Percentiles rank a stretch among this genome's conserved stretches.
Evolutionary conservation across 2,888 invertebrate species (phyloP).

Genomic region (Argyra leucocephala): DNA sequence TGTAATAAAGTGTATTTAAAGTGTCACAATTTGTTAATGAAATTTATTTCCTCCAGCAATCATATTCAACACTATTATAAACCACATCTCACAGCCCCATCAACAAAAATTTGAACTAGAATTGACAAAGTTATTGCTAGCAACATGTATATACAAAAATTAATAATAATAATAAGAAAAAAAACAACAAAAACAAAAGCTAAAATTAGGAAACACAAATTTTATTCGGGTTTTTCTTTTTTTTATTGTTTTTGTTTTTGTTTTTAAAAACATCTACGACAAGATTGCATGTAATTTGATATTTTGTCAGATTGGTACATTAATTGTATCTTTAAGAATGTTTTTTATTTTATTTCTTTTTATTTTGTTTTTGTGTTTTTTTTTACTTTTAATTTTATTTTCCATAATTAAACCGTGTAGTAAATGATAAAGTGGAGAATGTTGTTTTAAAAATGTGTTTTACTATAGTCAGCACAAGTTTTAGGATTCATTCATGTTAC

Average conservation of each 20-base stretch:
- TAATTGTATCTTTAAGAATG: neutral
- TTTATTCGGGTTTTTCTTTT: neutral
- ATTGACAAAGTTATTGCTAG: neutral
- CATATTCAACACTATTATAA: neutral
- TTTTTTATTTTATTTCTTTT: neutral
- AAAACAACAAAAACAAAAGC: neutral
- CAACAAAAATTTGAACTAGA: neutral
- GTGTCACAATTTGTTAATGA: neutral
- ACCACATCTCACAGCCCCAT: neutral
- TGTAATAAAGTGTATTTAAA: neutral
- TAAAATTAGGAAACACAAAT: neutral
- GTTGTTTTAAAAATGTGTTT: too few relatives aligned
- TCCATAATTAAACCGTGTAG: neutral
- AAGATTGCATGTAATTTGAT: neutral
- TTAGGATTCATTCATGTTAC: too few relatives aligned
- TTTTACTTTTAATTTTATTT: neutral
- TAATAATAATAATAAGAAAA: too few relatives aligned
- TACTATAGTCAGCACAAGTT: too few relatives aligned
- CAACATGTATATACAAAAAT: constrained; percentile 1
- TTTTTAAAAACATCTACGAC: neutral
- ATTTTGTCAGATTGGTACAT: neutral
- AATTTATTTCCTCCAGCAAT: neutral
- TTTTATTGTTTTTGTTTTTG: neutral
- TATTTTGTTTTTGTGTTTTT: neutral
- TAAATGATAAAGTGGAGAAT: neutral